Base-by-base conservation (phyloP, 2,888 invertebrate genomes). In the Dione juno region DNA sequence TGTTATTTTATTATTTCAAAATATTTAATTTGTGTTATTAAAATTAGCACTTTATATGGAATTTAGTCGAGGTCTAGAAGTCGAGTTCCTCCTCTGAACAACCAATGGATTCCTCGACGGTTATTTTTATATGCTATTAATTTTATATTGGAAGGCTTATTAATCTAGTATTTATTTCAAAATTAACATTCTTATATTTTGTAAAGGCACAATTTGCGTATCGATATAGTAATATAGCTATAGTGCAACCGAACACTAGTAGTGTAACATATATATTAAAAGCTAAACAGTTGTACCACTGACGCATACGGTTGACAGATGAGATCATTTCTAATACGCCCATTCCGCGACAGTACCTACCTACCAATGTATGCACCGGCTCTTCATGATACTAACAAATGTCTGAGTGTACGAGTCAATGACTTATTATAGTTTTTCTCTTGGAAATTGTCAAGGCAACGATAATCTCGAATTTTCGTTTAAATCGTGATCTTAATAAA, bases 301-400 rank as follows among this genome's bases (percentile, higher is more conserved):
- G 73, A 73, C 71, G 73, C 71, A 66, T 71, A 40, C 35, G 53
- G 50, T 57, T 68, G 68, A 68, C 71, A 61, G 67, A 73, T 73
- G 73, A 73, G 52, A 68, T 73, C 73, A 73, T 57, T 43, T 58
- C 57, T 45, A 66, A 61, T 68, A 66, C 71, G 72, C 72, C 73
- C 76, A 76, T 61, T 70, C 48, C 45, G 37, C 48, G 54, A 63
- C 40, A 45, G 40, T 40, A 10, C n/a, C n/a, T 28, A 28, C 28
- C 28, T 21, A 21, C 21, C 1, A 21, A 21, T 11, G 21, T 52
- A 61, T 70, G 61, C 61, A 70, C 52, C 50, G 43, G 13, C 67
- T 40, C 59, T 59, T 48, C 14, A 35, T 19, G 35, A 19, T 21
- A 50, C 21, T 40, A 59, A 13, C 59, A 21, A 21, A 59, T 37